Conservation (phyloP, 2,113 vertebrate genomes). For the Myrmecophaga tridactyla region DNA sequence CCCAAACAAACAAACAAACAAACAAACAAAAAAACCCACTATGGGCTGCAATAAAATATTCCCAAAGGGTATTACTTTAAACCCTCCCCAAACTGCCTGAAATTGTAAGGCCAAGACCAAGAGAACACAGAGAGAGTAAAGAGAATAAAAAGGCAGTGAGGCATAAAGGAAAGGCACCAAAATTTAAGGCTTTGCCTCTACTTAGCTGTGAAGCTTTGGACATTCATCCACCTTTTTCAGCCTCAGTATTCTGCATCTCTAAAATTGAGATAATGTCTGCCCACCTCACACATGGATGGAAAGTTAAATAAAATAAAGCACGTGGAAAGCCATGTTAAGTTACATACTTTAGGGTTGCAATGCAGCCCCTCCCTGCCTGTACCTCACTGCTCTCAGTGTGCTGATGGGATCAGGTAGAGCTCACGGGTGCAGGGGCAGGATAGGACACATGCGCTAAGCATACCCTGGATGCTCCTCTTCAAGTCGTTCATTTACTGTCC, state of each 20-base stretch:
- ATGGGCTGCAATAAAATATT: not conserved
- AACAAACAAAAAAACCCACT: no score
- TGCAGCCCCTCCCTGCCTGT: not conserved
- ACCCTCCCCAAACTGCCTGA: not conserved
- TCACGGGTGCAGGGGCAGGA: not conserved
- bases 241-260: not conserved
- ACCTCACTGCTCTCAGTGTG: not conserved
- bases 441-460: not conserved
- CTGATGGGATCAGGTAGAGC: not conserved
- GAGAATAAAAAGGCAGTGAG: not conserved
- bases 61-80: not conserved
- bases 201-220: not conserved
- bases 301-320: not conserved
- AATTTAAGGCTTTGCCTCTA: rapidly evolving
- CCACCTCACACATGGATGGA: not conserved
- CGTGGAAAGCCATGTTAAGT: not conserved
- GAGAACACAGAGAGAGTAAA: not conserved
- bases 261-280: not conserved
- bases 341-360: not conserved
- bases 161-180: not conserved
- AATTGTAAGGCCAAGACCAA: not conserved
- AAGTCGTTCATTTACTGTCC: not conserved
- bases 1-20: no score
- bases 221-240: not conserved
- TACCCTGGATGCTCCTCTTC: not conserved